Conservation (phyloP, 2,888 invertebrate genomes). For the Eupithecia dodoneata region DNA sequence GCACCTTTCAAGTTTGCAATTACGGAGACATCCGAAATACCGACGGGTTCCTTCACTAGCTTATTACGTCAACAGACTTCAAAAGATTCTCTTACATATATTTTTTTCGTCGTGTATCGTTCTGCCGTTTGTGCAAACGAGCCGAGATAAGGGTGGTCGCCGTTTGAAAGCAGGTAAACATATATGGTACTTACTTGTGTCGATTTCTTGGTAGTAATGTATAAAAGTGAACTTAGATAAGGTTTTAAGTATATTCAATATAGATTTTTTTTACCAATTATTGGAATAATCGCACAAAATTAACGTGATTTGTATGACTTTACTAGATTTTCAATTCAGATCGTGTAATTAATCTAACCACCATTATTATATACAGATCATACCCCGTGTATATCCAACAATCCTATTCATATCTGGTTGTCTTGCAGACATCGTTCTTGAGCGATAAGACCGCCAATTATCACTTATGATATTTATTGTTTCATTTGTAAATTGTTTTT, state of each 20-base stretch:
- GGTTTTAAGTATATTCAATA: background rate
- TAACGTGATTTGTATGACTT: background rate
- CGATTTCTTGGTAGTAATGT: background rate
- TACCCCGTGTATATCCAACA: too few species aligned
- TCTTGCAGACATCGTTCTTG: too few species aligned
- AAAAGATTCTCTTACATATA: background rate
- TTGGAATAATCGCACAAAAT: background rate
- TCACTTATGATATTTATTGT: too few species aligned
- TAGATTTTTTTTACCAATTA: background rate
- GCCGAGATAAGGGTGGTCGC: constrained; percentile 74
- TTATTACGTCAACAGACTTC: constrained; percentile 55
- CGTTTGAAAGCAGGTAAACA: constrained; percentile 55
- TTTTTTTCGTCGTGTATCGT: constrained; percentile 56
- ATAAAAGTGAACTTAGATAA: background rate
- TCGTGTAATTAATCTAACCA: too few species aligned
- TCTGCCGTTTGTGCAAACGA: constrained; percentile 73
- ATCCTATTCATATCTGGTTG: too few species aligned
- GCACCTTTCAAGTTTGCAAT: constrained; percentile 74
- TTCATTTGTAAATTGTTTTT: too few species aligned
- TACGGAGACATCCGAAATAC: constrained; percentile 66
- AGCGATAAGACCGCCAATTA: too few species aligned
- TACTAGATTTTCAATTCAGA: background rate
- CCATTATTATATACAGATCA: too few species aligned
- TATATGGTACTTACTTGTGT: background rate
- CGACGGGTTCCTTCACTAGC: constrained; percentile 52